Evolutionary conservation across 2,113 vertebrate genomes (phyloP).

Genomic region (Callipepla squamata): DNA sequence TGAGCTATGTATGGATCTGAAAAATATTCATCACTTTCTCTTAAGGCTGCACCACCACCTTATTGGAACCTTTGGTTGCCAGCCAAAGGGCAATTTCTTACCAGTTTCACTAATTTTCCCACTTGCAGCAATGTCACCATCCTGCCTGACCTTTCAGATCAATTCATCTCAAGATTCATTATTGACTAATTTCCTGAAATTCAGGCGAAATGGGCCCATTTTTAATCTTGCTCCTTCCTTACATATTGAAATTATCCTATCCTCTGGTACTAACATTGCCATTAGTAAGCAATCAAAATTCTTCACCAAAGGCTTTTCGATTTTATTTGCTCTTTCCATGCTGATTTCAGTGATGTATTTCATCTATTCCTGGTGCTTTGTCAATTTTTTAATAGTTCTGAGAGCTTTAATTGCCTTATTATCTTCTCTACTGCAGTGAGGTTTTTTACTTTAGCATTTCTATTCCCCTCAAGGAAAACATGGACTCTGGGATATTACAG

Average conservation of each 20-base stretch:
- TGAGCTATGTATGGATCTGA: slow-evolving; percentile 23
- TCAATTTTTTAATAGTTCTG: slow-evolving; percentile 71
- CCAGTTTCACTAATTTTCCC: slow-evolving; percentile 42
- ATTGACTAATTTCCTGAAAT: slow-evolving; percentile 71
- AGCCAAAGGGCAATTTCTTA: slow-evolving; percentile 58
- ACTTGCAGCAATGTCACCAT: slow-evolving; percentile 25
- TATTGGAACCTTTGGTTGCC: slow-evolving; percentile 55
- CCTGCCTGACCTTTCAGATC: slow-evolving; percentile 70
- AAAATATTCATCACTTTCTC: slow-evolving; percentile 1
- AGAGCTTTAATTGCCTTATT: slow-evolving; percentile 74
- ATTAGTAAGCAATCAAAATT: slow-evolving; percentile 75
- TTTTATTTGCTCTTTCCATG: slow-evolving; percentile 65
- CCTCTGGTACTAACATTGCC: slow-evolving; percentile 59
- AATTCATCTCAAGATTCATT: slow-evolving; percentile 65
- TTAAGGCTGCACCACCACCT: slow-evolving; percentile 5
- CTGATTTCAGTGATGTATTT: slow-evolving; percentile 68
- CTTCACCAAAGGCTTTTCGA: slow-evolving; percentile 69
- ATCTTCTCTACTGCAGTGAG: slow-evolving; percentile 46
- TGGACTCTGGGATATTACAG: slow-evolving; percentile 35
- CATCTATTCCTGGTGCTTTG: slow-evolving; percentile 60
- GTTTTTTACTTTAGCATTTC: slow-evolving; percentile 59
- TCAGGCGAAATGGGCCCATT: slow-evolving; percentile 61
- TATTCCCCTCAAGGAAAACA: slow-evolving; percentile 61
- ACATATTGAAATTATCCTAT: slow-evolving; percentile 55
- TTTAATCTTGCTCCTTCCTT: slow-evolving; percentile 65